A percentile compares a stretch with the other conserved stretches of the same genome.
These are phyloP conservation scores for Drosophila watanabei DNA, from an alignment of 1,140 invertebrate genomes.

Conservation along the genomic window DNA sequence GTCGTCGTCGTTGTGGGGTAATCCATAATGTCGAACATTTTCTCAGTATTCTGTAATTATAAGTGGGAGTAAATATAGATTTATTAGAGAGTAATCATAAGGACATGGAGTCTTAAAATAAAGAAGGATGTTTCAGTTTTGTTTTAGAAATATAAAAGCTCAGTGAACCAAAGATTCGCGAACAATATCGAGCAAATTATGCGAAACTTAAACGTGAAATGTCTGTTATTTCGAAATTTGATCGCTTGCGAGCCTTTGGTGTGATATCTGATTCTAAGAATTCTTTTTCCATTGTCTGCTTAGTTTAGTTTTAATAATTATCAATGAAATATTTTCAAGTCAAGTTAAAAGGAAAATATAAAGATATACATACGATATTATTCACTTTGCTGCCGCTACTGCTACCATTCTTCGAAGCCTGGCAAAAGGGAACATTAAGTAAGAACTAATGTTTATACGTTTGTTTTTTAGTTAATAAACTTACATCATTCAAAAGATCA, in stretches of 20 bases:
- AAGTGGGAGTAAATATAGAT: neutral
- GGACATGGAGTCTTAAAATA: neutral
- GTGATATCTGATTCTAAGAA: neutral
- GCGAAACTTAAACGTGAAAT: neutral
- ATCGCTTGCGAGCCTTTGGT: neutral
- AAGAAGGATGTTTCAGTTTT: neutral
- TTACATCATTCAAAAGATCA: constrained; percentile 65
- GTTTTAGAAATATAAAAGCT: neutral
- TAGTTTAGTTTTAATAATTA: neutral
- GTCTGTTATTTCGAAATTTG: neutral
- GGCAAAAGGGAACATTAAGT: neutral
- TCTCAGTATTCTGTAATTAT: constrained; percentile 89
- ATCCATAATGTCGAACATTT: constrained; percentile 89
- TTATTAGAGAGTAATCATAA: neutral
- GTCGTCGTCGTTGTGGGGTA: constrained; percentile 89
- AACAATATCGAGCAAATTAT: neutral
- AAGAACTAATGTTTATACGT: neutral
- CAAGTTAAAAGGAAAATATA: neutral
- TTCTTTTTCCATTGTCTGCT: neutral
- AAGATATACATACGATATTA: constrained; percentile 74
- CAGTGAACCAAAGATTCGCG: neutral
- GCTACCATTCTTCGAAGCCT: constrained; percentile 66
- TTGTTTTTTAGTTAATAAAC: neutral
- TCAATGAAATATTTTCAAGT: neutral
- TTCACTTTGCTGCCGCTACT: constrained; percentile 66